A percentile compares a stretch with the other conserved stretches of the same genome.
These are phyloP conservation scores for Xestia rhomboidea DNA, from an alignment of 2,888 invertebrate species.

Conservation along the genomic window DNA sequence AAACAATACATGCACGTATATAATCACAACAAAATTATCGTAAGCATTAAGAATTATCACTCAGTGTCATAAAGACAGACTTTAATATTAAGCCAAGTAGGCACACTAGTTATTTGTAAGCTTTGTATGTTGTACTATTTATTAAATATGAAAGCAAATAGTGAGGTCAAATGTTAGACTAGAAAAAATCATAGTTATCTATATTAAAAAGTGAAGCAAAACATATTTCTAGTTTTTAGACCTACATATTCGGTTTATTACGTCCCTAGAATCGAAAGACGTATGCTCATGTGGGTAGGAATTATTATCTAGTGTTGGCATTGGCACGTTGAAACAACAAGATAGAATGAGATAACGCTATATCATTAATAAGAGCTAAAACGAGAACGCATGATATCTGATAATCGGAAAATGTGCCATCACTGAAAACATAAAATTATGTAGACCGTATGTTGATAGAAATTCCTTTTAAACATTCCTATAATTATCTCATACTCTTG, in stretches of 20 bases:
- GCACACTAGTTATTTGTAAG: constrained; percentile 50
- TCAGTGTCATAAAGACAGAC: constrained; percentile 12
- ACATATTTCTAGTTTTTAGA: constrained; percentile 55
- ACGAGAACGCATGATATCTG: constrained; percentile 9
- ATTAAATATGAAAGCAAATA: constrained; percentile 85
- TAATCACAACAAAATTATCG: constrained; percentile 7
- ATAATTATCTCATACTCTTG: constrained; percentile 32
- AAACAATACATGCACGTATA: background rate
- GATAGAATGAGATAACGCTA: background rate
- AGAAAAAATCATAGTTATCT: constrained; percentile 55
- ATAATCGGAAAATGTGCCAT: background rate
- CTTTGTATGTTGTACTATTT: constrained; percentile 65
- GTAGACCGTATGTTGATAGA: background rate
- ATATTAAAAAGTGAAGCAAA: constrained; percentile 26
- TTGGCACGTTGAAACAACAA: background rate
- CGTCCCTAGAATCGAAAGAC: background rate
- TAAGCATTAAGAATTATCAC: constrained; percentile 22
- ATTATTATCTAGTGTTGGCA: background rate
- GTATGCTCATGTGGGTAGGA: background rate
- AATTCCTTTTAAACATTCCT: constrained; percentile 28
- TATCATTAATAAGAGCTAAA: background rate
- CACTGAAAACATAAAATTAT: background rate
- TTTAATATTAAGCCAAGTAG: constrained; percentile 37
- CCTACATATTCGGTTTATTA: constrained; percentile 15
- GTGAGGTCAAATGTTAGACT: constrained; percentile 79